phyloP scores from a whole-genome alignment of 2,888 invertebrate genomes.

The Leucoma salicis region DNA sequence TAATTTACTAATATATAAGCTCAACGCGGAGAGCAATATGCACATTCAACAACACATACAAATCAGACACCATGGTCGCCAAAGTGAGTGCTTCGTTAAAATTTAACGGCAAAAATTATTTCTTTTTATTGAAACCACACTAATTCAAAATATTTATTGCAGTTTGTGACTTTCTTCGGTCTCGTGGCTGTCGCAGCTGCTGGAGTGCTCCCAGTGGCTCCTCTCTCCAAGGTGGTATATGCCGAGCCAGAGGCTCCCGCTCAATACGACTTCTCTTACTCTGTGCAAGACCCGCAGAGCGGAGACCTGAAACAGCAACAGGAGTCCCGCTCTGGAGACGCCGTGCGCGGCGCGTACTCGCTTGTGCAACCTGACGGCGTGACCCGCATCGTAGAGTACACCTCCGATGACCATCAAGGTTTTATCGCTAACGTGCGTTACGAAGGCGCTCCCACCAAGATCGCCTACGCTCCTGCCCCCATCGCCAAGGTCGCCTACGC shows the following conservation, averaged over 20 bases:
- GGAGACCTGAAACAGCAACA: slow-evolving; percentile 75
- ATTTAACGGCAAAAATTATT: no score
- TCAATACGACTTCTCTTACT: slow-evolving; percentile 69
- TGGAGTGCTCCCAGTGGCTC: slow-evolving; percentile 39
- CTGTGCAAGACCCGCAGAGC: slow-evolving; percentile 67
- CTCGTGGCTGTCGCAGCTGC: slow-evolving; percentile 46
- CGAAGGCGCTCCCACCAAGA: slow-evolving; percentile 55
- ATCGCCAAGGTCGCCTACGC: slow-evolving; percentile 37
- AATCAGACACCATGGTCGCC: slow-evolving; percentile 1
- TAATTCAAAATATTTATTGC: no score
- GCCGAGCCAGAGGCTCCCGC: slow-evolving; percentile 62
- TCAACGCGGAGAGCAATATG: slow-evolving; percentile 6
- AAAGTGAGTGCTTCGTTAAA: slow-evolving; percentile 1
- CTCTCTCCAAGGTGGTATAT: slow-evolving; percentile 56
- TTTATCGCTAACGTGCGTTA: slow-evolving; percentile 73
- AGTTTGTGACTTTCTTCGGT: slow-evolving; percentile 52
- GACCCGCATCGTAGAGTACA: slow-evolving; percentile 71
- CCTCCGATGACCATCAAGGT: slow-evolving; percentile 64
- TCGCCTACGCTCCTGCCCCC: slow-evolving; percentile 30
- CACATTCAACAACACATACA: slow-evolving; percentile 47
- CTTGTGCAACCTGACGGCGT: slow-evolving; percentile 74
- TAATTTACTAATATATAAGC: neutral
- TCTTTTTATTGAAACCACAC: no score
- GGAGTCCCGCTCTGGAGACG: slow-evolving; percentile 67
- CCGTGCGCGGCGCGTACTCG: slow-evolving; percentile 72